phyloP scores from a whole-genome alignment of 2,888 invertebrate species.

The Agrotis exclamationis region DNA sequence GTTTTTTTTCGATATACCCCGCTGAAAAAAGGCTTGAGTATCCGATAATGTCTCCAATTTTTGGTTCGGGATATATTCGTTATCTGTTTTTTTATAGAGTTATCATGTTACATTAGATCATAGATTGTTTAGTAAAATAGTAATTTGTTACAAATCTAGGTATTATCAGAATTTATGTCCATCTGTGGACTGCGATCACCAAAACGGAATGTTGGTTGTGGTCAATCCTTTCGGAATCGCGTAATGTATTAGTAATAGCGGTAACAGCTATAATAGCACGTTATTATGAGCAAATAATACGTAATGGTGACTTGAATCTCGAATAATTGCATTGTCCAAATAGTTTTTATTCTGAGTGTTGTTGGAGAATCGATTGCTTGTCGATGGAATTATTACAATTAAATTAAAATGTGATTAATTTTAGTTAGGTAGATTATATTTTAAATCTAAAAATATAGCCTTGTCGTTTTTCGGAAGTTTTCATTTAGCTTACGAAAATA shows the following conservation, averaged over 20 bases:
- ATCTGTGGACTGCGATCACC: not conserved
- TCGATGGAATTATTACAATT: too few species aligned
- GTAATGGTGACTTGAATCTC: conserved; percentile 36
- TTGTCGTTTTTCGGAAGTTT: too few species aligned
- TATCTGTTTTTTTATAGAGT: too few species aligned
- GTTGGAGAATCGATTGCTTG: conserved; percentile 40
- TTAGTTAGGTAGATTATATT: too few species aligned
- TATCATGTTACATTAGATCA: not conserved
- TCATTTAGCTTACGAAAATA: too few species aligned
- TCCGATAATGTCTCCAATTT: not conserved
- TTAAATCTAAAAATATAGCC: too few species aligned
- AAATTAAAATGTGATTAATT: too few species aligned
- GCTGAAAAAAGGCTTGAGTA: too few species aligned
- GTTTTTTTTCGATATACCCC: too few species aligned
- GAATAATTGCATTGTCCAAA: conserved; percentile 47
- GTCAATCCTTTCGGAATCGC: not conserved
- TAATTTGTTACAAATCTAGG: not conserved
- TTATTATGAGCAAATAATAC: conserved; percentile 44
- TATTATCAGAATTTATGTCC: not conserved
- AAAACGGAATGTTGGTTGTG: not conserved
- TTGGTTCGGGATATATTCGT: not conserved
- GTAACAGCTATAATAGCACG: conserved; percentile 35
- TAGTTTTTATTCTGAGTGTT: conserved; percentile 12
- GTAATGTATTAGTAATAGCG: conserved; percentile 13
- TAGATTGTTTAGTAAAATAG: not conserved